A percentile compares a stretch with the other conserved stretches of the same genome.
Conservation (phyloP, 2,113 vertebrate species). For the Sinocyclocheilus grahami region DNA sequence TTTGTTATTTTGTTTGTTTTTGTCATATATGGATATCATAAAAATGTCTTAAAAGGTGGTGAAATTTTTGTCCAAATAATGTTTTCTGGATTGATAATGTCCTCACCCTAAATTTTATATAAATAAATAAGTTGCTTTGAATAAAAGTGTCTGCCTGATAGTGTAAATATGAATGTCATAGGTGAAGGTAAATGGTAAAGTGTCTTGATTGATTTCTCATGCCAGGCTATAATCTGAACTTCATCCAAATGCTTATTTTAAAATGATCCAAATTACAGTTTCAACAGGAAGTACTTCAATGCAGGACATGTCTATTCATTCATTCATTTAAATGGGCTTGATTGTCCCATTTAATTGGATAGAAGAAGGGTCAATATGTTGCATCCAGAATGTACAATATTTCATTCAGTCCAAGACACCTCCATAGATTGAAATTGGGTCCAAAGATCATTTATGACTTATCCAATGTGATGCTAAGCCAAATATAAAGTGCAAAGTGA, state of each 20-base stretch:
- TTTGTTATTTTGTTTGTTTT: no score
- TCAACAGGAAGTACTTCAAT: neutral
- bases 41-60: neutral
- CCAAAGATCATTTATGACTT: conserved; percentile 14
- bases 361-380: neutral
- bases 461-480: conserved; percentile 40
- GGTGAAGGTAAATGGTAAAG: neutral
- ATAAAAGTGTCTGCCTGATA: no score
- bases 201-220: neutral
- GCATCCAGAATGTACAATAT: neutral
- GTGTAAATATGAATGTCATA: no score
- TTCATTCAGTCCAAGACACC: neutral
- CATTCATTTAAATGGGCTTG: neutral
- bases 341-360: neutral
- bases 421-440: conserved; percentile 30
- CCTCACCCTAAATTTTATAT: neutral
- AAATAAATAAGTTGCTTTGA: neutral
- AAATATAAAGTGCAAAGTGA: conserved; percentile 42
- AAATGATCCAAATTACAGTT: neutral
- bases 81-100: neutral
- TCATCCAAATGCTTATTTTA: no score
- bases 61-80: neutral
- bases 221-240: neutral
- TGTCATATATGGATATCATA: neutral
- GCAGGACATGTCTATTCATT: neutral